phyloP scores from a whole-genome alignment of 2,797 vertebrate genomes.

The Malacoraja senta region DNA sequence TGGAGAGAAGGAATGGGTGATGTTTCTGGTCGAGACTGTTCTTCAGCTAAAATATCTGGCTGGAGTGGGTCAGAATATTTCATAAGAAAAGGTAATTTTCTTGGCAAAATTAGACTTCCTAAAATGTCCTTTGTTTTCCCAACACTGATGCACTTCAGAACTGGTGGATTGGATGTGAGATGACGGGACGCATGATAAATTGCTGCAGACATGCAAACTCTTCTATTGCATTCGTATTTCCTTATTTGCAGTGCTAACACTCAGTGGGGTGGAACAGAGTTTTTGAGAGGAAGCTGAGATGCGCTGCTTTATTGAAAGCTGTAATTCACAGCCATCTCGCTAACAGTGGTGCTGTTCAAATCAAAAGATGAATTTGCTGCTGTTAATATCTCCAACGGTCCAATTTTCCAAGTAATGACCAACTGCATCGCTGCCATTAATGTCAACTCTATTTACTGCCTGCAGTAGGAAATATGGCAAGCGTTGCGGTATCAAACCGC shows the following conservation, averaged over 20 bases:
- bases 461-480: neutral
- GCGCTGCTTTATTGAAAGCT: neutral
- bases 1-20: no score
- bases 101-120: no score
- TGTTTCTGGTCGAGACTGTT: no score
- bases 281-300: neutral
- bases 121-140: neutral
- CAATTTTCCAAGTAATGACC: neutral
- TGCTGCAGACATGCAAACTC: neutral
- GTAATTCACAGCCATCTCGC: neutral
- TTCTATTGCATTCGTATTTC: neutral
- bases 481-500: neutral
- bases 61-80: neutral
- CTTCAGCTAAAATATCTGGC: neutral
- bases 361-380: no score
- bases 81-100: neutral
- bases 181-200: neutral
- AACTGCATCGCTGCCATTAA: neutral
- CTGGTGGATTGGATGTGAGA: neutral
- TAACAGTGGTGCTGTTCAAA: constrained; percentile 8
- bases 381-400: neutral
- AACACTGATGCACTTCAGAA: neutral
- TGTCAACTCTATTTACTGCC: neutral
- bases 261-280: neutral
- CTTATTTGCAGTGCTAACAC: neutral